Evolutionary conservation across 2,888 invertebrate species (phyloP).

Genomic region (Cerceris ruficornis): DNA sequence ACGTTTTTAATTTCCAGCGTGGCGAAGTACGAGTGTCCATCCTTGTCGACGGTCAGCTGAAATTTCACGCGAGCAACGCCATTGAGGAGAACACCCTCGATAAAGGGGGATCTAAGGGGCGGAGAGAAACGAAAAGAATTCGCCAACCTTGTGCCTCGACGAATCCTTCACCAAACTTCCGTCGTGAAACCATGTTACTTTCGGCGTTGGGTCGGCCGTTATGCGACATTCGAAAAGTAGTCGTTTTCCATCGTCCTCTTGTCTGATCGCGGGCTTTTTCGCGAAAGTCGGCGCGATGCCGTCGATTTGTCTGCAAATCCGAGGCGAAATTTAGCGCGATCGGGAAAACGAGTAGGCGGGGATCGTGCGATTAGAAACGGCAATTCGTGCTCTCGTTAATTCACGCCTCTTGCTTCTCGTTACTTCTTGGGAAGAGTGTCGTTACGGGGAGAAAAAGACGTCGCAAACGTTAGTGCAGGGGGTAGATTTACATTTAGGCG

Average conservation of each 20-base stretch:
- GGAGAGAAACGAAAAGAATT: background rate
- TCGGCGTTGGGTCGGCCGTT: slow-evolving; percentile 95
- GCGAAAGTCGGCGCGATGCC: slow-evolving; percentile 98
- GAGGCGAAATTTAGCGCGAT: background rate
- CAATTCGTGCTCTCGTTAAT: no score
- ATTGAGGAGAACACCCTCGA: no score
- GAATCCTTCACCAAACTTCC: slow-evolving; percentile 91
- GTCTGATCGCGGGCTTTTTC: slow-evolving; percentile 98
- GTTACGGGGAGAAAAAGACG: no score
- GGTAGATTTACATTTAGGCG: no score
- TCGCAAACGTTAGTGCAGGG: no score
- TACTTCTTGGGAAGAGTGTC: no score
- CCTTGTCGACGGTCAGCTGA: slow-evolving; percentile 94
- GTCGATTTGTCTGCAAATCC: slow-evolving; percentile 94
- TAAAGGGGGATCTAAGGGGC: background rate
- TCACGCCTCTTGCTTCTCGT: no score
- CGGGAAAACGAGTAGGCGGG: background rate
- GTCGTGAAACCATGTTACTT: slow-evolving; percentile 95
- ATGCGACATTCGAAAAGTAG: slow-evolving; percentile 97
- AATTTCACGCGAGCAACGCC: slow-evolving; percentile 62
- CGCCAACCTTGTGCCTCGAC: slow-evolving; percentile 91
- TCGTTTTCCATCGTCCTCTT: slow-evolving; percentile 97
- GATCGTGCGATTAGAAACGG: background rate
- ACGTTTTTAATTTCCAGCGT: slow-evolving; percentile 96
- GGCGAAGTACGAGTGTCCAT: slow-evolving; percentile 96